Percentiles rank a stretch among this genome's conserved stretches.
phyloP scores from a whole-genome alignment of 2,113 vertebrate genomes.

The Tetrax tetrax region DNA sequence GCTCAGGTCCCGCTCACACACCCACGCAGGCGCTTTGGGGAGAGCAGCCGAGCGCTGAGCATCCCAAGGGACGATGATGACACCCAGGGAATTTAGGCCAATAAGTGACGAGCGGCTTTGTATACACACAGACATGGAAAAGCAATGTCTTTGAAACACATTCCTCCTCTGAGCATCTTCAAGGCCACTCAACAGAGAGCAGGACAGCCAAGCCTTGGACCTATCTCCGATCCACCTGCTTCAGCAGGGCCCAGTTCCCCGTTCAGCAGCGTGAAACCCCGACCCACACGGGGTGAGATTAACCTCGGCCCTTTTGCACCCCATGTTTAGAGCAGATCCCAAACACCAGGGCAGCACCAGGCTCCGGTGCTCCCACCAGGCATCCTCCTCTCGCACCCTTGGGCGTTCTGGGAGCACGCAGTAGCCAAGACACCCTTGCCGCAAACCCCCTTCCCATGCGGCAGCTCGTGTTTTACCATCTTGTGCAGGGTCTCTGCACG shows the following conservation, averaged over 20 bases:
- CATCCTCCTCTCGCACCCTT: neutral
- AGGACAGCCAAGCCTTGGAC: neutral
- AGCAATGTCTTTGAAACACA: neutral
- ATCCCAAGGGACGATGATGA: rapidly evolving
- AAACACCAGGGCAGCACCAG: rapidly evolving
- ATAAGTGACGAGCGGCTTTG: neutral
- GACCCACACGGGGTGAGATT: neutral
- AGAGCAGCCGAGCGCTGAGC: neutral
- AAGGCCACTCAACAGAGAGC: rapidly evolving
- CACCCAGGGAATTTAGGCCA: neutral
- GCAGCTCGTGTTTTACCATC: neutral
- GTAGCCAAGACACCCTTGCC: neutral
- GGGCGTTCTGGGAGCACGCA: neutral
- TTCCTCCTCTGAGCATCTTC: neutral
- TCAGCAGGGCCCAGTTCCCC: neutral
- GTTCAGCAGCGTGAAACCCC: rapidly evolving
- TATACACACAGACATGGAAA: neutral
- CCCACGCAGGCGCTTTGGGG: neutral
- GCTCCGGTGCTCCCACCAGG: neutral
- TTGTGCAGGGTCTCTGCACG: rapidly evolving
- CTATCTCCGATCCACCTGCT: neutral
- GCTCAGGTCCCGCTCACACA: neutral
- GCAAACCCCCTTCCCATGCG: neutral
- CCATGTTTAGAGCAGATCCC: rapidly evolving
- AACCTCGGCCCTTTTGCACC: neutral